Evolutionary conservation across 2,113 vertebrate species (phyloP).

Genomic region (Gadus macrocephalus): DNA sequence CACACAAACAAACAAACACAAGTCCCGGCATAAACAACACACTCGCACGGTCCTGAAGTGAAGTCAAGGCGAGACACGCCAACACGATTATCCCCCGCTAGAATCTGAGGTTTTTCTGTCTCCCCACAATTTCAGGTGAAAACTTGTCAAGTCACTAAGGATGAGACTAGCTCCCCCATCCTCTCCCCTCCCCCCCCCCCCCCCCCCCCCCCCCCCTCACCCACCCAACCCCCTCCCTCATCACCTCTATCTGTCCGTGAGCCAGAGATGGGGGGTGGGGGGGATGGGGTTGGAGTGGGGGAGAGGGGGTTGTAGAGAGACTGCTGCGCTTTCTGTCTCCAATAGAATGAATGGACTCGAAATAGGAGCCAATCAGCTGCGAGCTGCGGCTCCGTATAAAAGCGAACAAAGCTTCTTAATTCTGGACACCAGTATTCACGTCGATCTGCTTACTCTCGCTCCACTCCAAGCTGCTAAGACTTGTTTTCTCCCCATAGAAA

Average conservation of each 20-base stretch:
- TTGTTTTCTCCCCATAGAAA: background rate
- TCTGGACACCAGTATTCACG: background rate
- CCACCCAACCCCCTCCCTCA: no score
- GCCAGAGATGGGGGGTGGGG: background rate
- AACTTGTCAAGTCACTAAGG: no score
- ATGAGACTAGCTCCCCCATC: no score
- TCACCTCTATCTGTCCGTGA: background rate
- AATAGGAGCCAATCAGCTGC: slow-evolving; percentile 58
- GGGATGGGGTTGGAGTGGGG: background rate
- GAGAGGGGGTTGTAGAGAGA: background rate
- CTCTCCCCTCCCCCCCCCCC: no score
- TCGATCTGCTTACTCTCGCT: background rate
- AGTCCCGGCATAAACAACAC: no score
- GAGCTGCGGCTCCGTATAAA: slow-evolving; percentile 49
- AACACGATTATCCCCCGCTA: no score
- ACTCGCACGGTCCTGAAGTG: no score
- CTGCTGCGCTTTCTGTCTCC: slow-evolving; percentile 17
- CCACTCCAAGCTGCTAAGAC: background rate
- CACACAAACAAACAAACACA: no score
- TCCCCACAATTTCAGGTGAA: no score
- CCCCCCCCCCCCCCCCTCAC: no score
- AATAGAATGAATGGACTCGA: slow-evolving; percentile 63
- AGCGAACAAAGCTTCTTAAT: slow-evolving; percentile 36
- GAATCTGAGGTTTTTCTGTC: no score
- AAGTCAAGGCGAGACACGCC: no score